phyloP scores from a whole-genome alignment of 2,113 vertebrate species.

The Pholis gunnellus region DNA sequence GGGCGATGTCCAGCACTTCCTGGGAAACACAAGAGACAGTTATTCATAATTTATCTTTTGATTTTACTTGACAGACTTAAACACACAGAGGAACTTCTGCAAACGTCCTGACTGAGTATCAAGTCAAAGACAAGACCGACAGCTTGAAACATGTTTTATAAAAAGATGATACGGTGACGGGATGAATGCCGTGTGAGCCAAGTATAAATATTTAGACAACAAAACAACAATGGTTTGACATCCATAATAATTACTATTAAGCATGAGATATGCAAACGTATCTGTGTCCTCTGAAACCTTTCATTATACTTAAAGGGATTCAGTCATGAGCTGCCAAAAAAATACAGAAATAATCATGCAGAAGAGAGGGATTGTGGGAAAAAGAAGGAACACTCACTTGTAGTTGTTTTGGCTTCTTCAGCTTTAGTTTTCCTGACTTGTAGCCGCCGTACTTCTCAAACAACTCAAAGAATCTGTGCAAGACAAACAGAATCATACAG shows the following conservation, averaged over 20 bases:
- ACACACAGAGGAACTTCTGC: not conserved
- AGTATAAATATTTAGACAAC: conserved; percentile 37
- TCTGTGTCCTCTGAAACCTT: not conserved
- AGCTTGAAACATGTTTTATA: not conserved
- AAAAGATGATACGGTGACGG: not conserved
- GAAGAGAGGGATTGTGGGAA: not conserved
- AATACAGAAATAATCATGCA: not conserved
- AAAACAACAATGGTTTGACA: not conserved
- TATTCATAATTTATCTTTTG: conserved; percentile 2
- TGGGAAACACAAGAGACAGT: conserved; percentile 65
- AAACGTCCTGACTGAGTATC: not conserved
- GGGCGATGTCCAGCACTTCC: conserved; percentile 97
- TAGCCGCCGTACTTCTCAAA: conserved; percentile 96
- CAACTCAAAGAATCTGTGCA: conserved; percentile 91
- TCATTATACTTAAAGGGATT: conserved; percentile 21
- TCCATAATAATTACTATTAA: conserved; percentile 2
- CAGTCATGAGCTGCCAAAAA: not conserved
- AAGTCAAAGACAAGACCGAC: not conserved
- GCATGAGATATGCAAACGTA: not conserved
- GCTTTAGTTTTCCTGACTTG: conserved; percentile 95
- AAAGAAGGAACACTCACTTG: conserved; percentile 85
- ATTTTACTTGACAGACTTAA: no score
- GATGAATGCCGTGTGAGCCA: conserved; percentile 4
- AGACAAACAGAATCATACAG: conserved; percentile 13
- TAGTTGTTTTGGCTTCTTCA: conserved; percentile 96